Percentiles rank a stretch among this genome's conserved stretches.
Evolutionary conservation across 2,888 invertebrate species (phyloP).

Genomic region (Acleris sparsana): DNA sequence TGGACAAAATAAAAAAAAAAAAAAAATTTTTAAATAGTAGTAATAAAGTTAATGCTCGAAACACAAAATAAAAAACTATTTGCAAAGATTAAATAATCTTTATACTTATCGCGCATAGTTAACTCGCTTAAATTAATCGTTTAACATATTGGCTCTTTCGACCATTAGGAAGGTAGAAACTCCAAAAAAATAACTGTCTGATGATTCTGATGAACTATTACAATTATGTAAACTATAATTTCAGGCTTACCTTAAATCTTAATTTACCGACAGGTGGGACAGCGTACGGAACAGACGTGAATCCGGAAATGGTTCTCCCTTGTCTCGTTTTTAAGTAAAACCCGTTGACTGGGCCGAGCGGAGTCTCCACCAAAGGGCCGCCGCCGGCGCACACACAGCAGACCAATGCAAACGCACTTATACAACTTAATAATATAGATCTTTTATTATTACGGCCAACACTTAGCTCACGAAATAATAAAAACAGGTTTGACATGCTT

Average conservation of each 20-base stretch:
- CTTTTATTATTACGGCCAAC: slow-evolving; percentile 17
- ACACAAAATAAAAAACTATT: too few relatives aligned
- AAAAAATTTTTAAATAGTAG: too few relatives aligned
- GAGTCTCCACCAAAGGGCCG: slow-evolving; percentile 59
- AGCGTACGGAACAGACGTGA: slow-evolving; percentile 86
- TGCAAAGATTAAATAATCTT: too few relatives aligned
- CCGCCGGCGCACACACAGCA: slow-evolving; percentile 48
- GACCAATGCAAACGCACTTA: slow-evolving; percentile 27
- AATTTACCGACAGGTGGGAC: slow-evolving; percentile 84
- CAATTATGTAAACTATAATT: too few relatives aligned
- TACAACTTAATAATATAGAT: slow-evolving; percentile 9
- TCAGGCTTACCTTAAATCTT: slow-evolving; percentile 83
- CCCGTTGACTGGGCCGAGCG: slow-evolving; percentile 82
- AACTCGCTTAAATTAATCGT: too few relatives aligned
- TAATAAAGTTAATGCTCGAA: too few relatives aligned
- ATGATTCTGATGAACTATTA: too few relatives aligned
- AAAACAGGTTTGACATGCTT: slow-evolving; percentile 47
- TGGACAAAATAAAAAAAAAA: too few relatives aligned
- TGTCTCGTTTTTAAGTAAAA: slow-evolving; percentile 79
- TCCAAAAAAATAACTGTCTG: too few relatives aligned
- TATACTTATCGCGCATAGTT: too few relatives aligned
- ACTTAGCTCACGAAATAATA: slow-evolving; percentile 19
- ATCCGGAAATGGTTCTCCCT: slow-evolving; percentile 84
- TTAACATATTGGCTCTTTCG: too few relatives aligned
- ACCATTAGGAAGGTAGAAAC: too few relatives aligned